A percentile compares a stretch with the other conserved stretches of the same genome.
Conservation (phyloP, 2,113 vertebrate species). For the Cryptoleucopteryx plumbea region DNA sequence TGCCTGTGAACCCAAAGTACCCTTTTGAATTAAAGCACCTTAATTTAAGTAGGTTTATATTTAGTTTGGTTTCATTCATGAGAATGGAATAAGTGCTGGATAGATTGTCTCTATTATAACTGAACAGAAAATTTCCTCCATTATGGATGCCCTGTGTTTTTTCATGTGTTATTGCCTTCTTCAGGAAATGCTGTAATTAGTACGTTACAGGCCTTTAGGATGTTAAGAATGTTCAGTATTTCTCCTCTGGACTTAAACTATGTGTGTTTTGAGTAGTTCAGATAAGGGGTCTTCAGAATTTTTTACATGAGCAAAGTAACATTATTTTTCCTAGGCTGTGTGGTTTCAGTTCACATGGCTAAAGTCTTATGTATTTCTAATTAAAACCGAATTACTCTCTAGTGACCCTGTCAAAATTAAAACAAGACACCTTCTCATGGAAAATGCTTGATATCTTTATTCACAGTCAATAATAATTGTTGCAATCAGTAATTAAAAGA, state of each 20-base stretch:
- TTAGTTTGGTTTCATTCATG: neutral
- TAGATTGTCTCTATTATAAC: neutral
- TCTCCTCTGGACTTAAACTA: neutral
- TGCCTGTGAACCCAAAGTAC: neutral
- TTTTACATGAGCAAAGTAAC: neutral
- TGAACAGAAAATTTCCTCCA: neutral
- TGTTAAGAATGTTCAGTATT: neutral
- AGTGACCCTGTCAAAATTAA: neutral
- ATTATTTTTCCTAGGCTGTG: neutral
- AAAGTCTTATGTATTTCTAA: neutral
- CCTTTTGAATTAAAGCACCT: neutral
- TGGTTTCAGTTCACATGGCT: neutral
- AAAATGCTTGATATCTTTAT: neutral
- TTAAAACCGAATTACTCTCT: neutral
- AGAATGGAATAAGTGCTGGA: neutral
- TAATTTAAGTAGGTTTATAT: neutral
- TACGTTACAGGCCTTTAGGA: neutral
- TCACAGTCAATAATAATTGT: neutral
- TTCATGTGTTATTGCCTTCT: neutral
- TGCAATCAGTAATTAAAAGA: neutral
- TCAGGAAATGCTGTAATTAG: neutral
- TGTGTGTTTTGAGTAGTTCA: neutral
- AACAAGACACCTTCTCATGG: neutral
- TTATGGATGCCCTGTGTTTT: neutral
- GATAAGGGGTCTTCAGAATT: neutral